Evolutionary conservation across 1,140 invertebrate species (phyloP).

Genomic region (Hylaeus volcanicus): DNA sequence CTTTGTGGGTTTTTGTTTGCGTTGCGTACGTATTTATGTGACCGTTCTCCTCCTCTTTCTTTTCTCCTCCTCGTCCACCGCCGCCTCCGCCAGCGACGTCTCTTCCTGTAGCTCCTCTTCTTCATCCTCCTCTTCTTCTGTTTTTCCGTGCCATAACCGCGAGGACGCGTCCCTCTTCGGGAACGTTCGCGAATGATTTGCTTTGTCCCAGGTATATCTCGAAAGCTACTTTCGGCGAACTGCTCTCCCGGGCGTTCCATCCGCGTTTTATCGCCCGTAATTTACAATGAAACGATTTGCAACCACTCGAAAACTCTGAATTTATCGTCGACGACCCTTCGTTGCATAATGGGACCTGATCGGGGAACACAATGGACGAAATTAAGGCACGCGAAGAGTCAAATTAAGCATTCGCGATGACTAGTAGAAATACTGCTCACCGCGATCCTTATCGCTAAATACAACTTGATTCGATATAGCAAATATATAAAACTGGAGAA

Average conservation of each 20-base stretch:
- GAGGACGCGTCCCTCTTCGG: slow-evolving; percentile 41
- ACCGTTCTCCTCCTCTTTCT: slow-evolving; percentile 66
- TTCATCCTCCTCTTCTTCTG: slow-evolving; percentile 17
- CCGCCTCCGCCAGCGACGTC: slow-evolving; percentile 14
- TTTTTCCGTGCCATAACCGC: slow-evolving; percentile 38
- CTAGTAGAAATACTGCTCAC: too few relatives aligned
- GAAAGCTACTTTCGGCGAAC: slow-evolving; percentile 6
- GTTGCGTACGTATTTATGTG: slow-evolving; percentile 78
- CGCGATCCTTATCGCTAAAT: too few relatives aligned
- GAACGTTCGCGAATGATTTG: slow-evolving; percentile 48
- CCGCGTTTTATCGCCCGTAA: too few relatives aligned
- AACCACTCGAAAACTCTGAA: too few relatives aligned
- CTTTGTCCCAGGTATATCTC: slow-evolving; percentile 26
- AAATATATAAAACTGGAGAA: too few relatives aligned
- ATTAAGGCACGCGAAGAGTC: too few relatives aligned
- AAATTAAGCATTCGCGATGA: too few relatives aligned
- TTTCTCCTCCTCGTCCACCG: slow-evolving; percentile 35
- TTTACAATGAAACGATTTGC: too few relatives aligned
- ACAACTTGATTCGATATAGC: too few relatives aligned
- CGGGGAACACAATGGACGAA: too few relatives aligned
- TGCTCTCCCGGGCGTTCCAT: neutral
- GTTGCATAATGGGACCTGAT: too few relatives aligned
- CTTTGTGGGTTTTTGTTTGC: slow-evolving; percentile 78
- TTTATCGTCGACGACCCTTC: too few relatives aligned
- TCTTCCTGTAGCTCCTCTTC: slow-evolving; percentile 33